Evolutionary conservation across 2,888 invertebrate genomes (phyloP).

Genomic region (Cephus rjabovi): DNA sequence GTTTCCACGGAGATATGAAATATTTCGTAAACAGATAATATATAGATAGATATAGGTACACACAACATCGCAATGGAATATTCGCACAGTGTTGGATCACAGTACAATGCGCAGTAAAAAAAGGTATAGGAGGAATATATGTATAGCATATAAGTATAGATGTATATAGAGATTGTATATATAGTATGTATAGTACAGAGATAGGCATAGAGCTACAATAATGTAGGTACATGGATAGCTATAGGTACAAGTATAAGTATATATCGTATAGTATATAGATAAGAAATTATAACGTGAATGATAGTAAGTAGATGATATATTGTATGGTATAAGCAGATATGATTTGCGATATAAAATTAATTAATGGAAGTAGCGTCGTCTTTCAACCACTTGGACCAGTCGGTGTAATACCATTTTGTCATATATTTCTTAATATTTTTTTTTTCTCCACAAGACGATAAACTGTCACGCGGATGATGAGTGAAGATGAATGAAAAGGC

Average conservation of each 20-base stretch:
- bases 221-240: conserved; percentile 52
- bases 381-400: background rate
- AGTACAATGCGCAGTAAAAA: background rate
- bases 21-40: background rate
- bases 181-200: conserved; percentile 48
- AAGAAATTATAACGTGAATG: conserved; percentile 32
- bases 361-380: background rate
- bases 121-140: conserved; percentile 34
- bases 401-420: conserved; percentile 12
- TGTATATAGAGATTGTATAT: conserved; percentile 41
- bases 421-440: conserved; percentile 1
- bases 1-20: background rate
- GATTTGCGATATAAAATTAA: conserved; percentile 34
- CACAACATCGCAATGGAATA: background rate
- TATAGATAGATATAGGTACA: background rate
- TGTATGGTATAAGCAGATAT: conserved; percentile 26
- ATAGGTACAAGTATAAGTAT: conserved; percentile 42
- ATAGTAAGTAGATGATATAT: conserved; percentile 26
- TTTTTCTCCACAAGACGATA: conserved; percentile 1
- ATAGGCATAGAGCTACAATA: conserved; percentile 51
- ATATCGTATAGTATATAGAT: conserved; percentile 24
- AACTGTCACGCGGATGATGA: background rate
- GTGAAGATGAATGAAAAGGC: conserved; percentile 3
- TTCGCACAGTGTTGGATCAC: background rate
- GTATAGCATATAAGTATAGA: conserved; percentile 35